These are phyloP conservation scores for Ryuthela nishihirai DNA, from an alignment of 2,888 invertebrate genomes.

Conservation along the genomic window DNA sequence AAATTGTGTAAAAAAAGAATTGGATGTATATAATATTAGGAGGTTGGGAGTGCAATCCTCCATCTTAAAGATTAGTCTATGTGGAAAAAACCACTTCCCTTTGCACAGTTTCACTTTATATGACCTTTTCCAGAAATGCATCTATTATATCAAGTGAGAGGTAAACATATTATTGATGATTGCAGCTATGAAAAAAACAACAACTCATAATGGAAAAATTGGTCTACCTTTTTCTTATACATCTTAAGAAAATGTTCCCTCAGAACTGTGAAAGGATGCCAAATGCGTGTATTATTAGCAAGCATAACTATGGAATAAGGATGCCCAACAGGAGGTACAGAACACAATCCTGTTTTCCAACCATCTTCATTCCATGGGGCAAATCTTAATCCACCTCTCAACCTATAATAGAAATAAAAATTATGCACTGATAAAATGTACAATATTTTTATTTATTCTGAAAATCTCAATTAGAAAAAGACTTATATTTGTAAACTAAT, in stretches of 20 bases:
- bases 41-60: too few relatives aligned
- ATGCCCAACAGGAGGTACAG: conserved; percentile 51
- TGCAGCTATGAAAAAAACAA: too few relatives aligned
- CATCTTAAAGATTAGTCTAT: too few relatives aligned
- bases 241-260: conserved; percentile 50
- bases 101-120: too few relatives aligned
- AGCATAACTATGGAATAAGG: conserved; percentile 51
- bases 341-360: conserved; percentile 54
- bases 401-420: conserved; percentile 40
- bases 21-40: too few relatives aligned
- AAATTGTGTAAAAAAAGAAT: too few relatives aligned
- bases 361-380: conserved; percentile 53
- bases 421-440: not conserved
- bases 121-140: too few relatives aligned
- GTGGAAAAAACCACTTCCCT: too few relatives aligned
- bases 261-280: conserved; percentile 48
- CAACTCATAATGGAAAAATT: not conserved
- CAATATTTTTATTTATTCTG: not conserved
- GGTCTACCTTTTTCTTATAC: conserved; percentile 52
- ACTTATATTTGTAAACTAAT: not conserved
- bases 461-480: not conserved
- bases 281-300: conserved; percentile 53
- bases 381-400: conserved; percentile 49
- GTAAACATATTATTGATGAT: too few relatives aligned
- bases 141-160: too few relatives aligned